Evolutionary conservation across 2,113 vertebrate genomes (phyloP).

Genomic region (Protobothrops mucrosquamatus): DNA sequence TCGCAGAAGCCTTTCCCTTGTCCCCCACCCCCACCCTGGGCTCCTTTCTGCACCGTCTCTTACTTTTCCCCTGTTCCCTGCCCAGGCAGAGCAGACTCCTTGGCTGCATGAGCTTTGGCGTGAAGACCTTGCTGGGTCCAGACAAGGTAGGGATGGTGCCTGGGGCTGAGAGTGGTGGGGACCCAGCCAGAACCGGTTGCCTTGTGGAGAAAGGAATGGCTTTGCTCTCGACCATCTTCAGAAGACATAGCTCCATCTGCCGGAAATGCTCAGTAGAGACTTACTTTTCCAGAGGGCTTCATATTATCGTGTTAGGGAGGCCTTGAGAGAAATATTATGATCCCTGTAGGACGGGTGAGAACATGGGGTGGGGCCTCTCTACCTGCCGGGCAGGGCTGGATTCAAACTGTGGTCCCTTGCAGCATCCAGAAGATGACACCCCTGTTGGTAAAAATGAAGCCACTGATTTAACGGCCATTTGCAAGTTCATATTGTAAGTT

Average conservation of each 20-base stretch:
- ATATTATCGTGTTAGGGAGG: background rate
- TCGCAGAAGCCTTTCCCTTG: background rate
- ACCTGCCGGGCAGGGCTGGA: background rate
- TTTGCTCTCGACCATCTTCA: background rate
- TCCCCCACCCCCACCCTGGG: background rate
- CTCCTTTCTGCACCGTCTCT: background rate
- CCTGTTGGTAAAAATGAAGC: background rate
- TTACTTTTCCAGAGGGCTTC: background rate
- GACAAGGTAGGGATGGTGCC: constrained; percentile 71
- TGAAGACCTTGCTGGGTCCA: constrained; percentile 80
- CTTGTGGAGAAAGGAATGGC: background rate
- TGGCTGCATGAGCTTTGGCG: constrained; percentile 90
- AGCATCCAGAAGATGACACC: background rate
- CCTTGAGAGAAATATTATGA: background rate
- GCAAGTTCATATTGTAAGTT: background rate
- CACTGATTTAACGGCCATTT: background rate
- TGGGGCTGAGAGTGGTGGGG: background rate
- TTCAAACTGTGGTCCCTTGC: background rate
- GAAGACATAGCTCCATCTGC: background rate
- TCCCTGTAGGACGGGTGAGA: background rate
- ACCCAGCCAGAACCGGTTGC: rapidly evolving
- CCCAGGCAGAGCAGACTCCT: constrained; percentile 74
- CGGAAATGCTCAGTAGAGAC: background rate
- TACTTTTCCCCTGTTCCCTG: background rate
- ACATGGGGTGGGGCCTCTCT: background rate